Base-by-base conservation (phyloP, 2,113 vertebrate genomes). In the Emydura subglobosa region DNA sequence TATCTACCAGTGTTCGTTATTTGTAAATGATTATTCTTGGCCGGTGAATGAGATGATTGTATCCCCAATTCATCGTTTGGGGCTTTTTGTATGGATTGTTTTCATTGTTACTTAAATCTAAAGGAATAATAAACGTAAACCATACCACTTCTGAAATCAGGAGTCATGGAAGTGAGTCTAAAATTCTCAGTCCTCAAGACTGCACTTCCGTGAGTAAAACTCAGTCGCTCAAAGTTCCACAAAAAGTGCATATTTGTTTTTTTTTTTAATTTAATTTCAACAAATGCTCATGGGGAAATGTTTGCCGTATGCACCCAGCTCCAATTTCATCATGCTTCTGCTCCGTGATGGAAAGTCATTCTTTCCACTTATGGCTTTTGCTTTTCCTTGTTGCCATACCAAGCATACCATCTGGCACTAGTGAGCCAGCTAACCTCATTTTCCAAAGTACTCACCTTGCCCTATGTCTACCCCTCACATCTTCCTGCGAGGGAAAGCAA, bases 271-370 rank as follows among this genome's bases (percentile, higher is more conserved):
- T 55, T 55, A 25, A 76, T 14, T 47, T 47, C 74, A 93, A 86
- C 50, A 54, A 93, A 88, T 5, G 0, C 95, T 93, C 72, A 59
- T 53, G 83, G 85, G 82, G 94, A 95, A 93, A 82, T 74, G 65
- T 92, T 92, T 96, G 95, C 47, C 83, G 79, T 55, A 0, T 76
- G 91, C 93, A 82, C 42, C 83, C 89, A 94, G 90, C 83, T 97
- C 91, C 88, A 93, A 81, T 97, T 96, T 97, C 96, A 82, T 68
- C 93, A 74, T 93, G 83, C 83, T 90, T 79, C 94, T 95, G 94
- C 88, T 93, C 68, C 88, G 92, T 86, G 89, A 86, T 95, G 74
- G 65, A 95, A 93, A 96, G 84, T 79, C 95, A 86, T 94, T 95
- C 79, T 96, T 92, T 85, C 93, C 65, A 91, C 91, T 90, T 76